Conservation (phyloP, 2,113 vertebrate genomes). For the Polyodon spathula region DNA sequence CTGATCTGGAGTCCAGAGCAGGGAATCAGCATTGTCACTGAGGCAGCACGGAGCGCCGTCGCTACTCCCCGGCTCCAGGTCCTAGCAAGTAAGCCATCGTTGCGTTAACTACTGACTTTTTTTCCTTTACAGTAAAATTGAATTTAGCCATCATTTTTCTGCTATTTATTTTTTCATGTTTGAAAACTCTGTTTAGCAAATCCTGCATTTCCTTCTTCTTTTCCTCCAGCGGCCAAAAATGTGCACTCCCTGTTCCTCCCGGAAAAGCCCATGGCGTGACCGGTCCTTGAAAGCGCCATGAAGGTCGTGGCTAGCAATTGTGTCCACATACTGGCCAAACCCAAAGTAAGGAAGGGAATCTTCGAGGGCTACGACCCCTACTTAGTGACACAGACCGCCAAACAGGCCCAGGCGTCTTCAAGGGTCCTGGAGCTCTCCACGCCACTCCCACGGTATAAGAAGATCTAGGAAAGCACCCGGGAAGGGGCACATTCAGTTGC, state of each 20-base stretch:
- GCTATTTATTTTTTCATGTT: no score
- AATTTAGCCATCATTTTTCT: no score
- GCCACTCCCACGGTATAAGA: conserved; percentile 32
- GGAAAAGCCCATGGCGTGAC: conserved; percentile 31
- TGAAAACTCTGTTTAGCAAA: no score
- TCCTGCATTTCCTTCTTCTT: neutral
- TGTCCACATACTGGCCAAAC: conserved; percentile 37
- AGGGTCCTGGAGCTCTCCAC: conserved; percentile 43
- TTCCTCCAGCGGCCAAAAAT: conserved; percentile 42
- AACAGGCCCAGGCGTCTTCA: conserved; percentile 36
- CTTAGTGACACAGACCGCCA: conserved; percentile 34
- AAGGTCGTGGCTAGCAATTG: conserved; percentile 29
- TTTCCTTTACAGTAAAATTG: no score
- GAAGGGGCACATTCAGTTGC: no score
- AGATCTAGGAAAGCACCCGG: no score
- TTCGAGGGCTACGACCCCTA: conserved; percentile 44
- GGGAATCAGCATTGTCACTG: neutral
- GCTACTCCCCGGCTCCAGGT: neutral
- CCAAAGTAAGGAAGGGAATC: conserved; percentile 34
- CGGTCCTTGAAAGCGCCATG: conserved; percentile 24
- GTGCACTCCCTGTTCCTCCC: conserved; percentile 29
- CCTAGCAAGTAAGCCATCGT: neutral
- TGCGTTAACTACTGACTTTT: no score
- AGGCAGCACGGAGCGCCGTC: neutral
- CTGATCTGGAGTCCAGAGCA: no score